These are phyloP conservation scores for Xenopus petersii DNA, from an alignment of 2,797 vertebrate species.

Conservation along the genomic window DNA sequence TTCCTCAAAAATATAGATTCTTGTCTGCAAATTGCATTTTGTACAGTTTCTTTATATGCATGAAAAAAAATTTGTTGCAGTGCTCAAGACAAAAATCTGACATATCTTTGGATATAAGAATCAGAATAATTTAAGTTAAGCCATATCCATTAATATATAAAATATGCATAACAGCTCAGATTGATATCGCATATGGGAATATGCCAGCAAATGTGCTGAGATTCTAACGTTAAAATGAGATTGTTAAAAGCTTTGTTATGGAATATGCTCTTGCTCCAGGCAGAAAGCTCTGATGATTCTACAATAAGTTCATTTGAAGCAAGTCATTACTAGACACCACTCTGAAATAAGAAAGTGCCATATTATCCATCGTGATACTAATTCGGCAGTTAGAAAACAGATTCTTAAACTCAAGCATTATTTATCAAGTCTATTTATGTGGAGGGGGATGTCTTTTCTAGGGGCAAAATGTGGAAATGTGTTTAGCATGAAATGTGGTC, in stretches of 20 bases:
- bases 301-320: not conserved
- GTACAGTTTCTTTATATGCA: too few relatives aligned
- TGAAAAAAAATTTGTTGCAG: too few relatives aligned
- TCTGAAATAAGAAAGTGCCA: slow-evolving; percentile 4
- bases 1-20: too few relatives aligned
- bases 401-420: slow-evolving; percentile 6
- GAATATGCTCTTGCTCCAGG: slow-evolving; percentile 27
- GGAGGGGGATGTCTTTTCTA: not conserved
- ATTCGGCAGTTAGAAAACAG: not conserved
- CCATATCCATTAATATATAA: slow-evolving; percentile 11
- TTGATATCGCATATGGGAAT: slow-evolving; percentile 4
- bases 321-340: slow-evolving; percentile 3
- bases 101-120: not conserved
- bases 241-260: slow-evolving; percentile 23
- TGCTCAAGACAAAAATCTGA: too few relatives aligned
- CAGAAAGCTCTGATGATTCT: slow-evolving; percentile 29
- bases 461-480: slow-evolving; percentile 8
- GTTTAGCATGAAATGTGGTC: not conserved
- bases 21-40: too few relatives aligned
- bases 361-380: not conserved
- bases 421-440: slow-evolving; percentile 19
- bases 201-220: slow-evolving; percentile 16
- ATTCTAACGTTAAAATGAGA: slow-evolving; percentile 30
- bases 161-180: slow-evolving; percentile 37
- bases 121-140: slow-evolving; percentile 3